Percentiles rank a stretch among this genome's conserved stretches.
phyloP scores from a whole-genome alignment of 2,888 invertebrate genomes.

The Agrochola lychnidis region DNA sequence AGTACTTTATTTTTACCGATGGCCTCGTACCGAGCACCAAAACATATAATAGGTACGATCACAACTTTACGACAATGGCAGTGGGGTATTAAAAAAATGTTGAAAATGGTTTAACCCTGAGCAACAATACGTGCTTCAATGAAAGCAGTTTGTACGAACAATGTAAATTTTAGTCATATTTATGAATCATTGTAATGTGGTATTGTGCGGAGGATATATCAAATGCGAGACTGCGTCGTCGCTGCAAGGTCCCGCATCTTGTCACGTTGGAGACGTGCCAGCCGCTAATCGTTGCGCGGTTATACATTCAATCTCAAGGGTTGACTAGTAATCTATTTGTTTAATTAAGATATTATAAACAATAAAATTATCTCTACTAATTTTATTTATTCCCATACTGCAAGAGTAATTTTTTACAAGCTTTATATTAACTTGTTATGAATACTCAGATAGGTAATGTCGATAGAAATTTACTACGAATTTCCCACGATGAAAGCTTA shows the following conservation, averaged over 20 bases:
- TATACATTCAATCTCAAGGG: slow-evolving; percentile 80
- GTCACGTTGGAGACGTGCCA: slow-evolving; percentile 81
- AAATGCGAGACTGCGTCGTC: slow-evolving; percentile 73
- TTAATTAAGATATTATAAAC: slow-evolving; percentile 22
- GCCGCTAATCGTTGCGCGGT: slow-evolving; percentile 83
- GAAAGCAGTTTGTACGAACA: slow-evolving; percentile 36
- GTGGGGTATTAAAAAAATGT: slow-evolving; percentile 46
- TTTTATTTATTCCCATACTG: background rate
- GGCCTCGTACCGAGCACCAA: slow-evolving; percentile 46
- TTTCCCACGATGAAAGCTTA: background rate
- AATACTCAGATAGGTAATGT: background rate
- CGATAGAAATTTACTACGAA: background rate
- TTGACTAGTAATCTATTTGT: slow-evolving; percentile 38
- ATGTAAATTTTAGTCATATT: slow-evolving; percentile 23
- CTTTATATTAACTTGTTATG: background rate
- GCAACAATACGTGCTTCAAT: slow-evolving; percentile 45
- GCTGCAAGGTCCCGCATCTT: slow-evolving; percentile 72
- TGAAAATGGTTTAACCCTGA: slow-evolving; percentile 39
- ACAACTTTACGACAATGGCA: slow-evolving; percentile 52
- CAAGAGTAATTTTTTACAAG: background rate
- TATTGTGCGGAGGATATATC: slow-evolving; percentile 52
- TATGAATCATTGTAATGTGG: slow-evolving; percentile 42
- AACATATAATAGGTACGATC: slow-evolving; percentile 49
- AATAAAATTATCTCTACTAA: background rate
- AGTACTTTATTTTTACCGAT: slow-evolving; percentile 46